A percentile compares a stretch with the other conserved stretches of the same genome.
Evolutionary conservation across 2,113 vertebrate species (phyloP).

Genomic region (Dunckerocampus dactyliophorus): DNA sequence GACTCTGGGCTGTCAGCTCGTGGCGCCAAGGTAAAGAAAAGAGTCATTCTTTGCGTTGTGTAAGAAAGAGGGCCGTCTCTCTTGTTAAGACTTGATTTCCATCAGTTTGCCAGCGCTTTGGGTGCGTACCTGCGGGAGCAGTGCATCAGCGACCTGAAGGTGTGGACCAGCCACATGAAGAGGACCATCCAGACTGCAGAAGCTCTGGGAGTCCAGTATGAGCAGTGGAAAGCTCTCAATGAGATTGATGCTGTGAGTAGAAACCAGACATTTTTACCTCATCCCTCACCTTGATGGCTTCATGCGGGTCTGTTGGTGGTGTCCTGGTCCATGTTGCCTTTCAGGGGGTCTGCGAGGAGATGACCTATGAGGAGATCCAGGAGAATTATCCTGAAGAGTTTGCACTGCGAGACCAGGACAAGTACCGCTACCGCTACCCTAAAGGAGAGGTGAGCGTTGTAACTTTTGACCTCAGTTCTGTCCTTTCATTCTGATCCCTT

Average conservation of each 20-base stretch:
- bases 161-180: slow-evolving; percentile 93
- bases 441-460: slow-evolving; percentile 82
- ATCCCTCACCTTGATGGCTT: too few species aligned
- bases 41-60: not conserved
- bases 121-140: slow-evolving; percentile 80
- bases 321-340: not conserved
- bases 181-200: slow-evolving; percentile 90
- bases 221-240: slow-evolving; percentile 94
- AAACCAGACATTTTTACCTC: not conserved
- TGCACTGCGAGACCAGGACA: slow-evolving; percentile 88
- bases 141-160: slow-evolving; percentile 80
- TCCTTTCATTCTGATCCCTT: too few species aligned
- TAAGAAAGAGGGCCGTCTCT: not conserved
- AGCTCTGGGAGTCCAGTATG: slow-evolving; percentile 80
- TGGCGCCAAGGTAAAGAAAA: slow-evolving; percentile 70
- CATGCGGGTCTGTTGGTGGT: not conserved
- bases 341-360: slow-evolving; percentile 90
- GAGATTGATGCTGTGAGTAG: slow-evolving; percentile 87
- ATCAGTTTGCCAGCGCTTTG: slow-evolving; percentile 79
- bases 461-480: not conserved
- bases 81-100: not conserved
- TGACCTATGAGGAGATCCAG: slow-evolving; percentile 93
- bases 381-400: slow-evolving; percentile 82
- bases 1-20: slow-evolving; percentile 76
- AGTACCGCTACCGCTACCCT: slow-evolving; percentile 90